A percentile compares a stretch with the other conserved stretches of the same genome.
These are phyloP conservation scores for Callionymus lyra DNA, from an alignment of 2,113 vertebrate genomes.

Conservation along the genomic window DNA sequence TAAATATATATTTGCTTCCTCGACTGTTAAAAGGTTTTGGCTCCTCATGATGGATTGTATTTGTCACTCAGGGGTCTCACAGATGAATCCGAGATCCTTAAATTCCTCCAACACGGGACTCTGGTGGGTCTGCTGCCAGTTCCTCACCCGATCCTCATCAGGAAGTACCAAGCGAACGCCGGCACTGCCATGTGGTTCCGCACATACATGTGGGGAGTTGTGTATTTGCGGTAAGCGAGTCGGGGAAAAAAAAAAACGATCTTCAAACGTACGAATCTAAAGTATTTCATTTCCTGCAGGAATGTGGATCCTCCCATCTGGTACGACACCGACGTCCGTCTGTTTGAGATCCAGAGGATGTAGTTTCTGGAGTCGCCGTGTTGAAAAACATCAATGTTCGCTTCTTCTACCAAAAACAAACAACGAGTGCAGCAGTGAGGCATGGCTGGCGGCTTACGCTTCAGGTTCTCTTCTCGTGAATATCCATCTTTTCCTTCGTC, in stretches of 20 bases:
- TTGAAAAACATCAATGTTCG: no score
- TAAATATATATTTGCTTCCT: no score
- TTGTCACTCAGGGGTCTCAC: constrained; percentile 79
- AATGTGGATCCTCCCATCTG: constrained; percentile 97
- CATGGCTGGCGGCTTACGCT: neutral
- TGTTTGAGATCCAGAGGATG: constrained; percentile 97
- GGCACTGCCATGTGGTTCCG: constrained; percentile 98
- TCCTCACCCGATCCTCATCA: constrained; percentile 95
- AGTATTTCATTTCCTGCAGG: constrained; percentile 49
- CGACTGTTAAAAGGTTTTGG: neutral
- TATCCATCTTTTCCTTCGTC: constrained; percentile 21
- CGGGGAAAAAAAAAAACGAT: neutral
- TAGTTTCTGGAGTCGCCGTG: constrained; percentile 47
- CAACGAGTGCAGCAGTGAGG: neutral
- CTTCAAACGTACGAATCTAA: neutral
- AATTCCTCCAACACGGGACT: constrained; percentile 94
- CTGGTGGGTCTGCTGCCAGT: constrained; percentile 92
- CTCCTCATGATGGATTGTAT: neutral
- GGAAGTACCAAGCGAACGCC: constrained; percentile 96
- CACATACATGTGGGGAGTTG: constrained; percentile 98
- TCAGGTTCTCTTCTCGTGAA: no score
- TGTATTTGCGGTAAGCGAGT: constrained; percentile 85
- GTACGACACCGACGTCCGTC: constrained; percentile 97
- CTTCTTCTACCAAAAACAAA: neutral
- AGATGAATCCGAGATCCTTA: constrained; percentile 93